Percentiles rank a stretch among this genome's conserved stretches.
Evolutionary conservation across 1,140 invertebrate genomes (phyloP).

Genomic region (Hetaerina americana): DNA sequence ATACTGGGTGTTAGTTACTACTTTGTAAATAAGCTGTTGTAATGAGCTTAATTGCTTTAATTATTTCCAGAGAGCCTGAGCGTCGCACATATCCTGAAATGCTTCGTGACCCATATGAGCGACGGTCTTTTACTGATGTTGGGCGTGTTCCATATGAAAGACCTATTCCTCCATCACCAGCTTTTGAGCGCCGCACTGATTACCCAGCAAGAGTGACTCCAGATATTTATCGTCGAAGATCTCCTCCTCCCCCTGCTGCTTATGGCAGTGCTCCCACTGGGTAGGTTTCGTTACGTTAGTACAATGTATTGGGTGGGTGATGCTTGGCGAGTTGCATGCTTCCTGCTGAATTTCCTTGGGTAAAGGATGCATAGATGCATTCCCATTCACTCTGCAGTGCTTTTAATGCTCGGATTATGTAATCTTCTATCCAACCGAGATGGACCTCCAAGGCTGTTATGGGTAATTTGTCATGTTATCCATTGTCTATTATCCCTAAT

Average conservation of each 20-base stretch:
- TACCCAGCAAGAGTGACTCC: neutral
- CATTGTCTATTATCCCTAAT: no score
- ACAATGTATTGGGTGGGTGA: neutral
- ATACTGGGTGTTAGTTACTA: no score
- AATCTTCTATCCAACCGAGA: neutral
- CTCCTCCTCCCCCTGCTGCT: constrained; percentile 1
- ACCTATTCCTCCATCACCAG: neutral
- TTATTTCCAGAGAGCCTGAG: neutral
- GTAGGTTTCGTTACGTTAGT: no score
- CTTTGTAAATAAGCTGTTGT: no score
- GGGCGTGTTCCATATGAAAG: neutral
- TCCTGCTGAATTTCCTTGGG: neutral
- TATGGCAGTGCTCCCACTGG: neutral
- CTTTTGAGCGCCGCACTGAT: neutral
- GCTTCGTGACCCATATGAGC: neutral
- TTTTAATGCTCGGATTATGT: neutral
- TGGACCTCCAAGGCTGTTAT: no score
- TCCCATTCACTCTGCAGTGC: no score
- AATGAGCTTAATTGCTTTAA: no score
- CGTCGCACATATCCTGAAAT: neutral
- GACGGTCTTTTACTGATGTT: neutral
- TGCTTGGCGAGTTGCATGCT: neutral
- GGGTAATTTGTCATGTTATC: no score
- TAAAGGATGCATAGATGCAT: no score
- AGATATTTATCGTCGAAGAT: neutral